A percentile compares a stretch with the other conserved stretches of the same genome.
These are phyloP conservation scores for Ginglymostoma cirratum DNA, from an alignment of 2,113 vertebrate species.

Conservation along the genomic window DNA sequence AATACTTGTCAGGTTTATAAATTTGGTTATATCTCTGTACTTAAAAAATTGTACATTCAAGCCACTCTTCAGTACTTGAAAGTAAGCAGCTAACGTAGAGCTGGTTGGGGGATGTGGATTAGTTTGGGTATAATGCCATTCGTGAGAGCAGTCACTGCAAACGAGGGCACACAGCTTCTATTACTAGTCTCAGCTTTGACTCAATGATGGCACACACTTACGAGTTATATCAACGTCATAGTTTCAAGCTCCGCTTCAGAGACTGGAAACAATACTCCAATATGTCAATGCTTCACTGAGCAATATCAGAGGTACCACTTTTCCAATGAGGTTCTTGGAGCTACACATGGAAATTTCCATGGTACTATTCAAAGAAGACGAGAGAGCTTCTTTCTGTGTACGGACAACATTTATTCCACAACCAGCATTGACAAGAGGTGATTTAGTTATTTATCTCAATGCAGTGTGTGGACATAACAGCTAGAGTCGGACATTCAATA, in stretches of 20 bases:
- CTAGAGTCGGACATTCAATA: neutral
- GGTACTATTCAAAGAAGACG: neutral
- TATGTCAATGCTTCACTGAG: neutral
- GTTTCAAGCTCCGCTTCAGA: neutral
- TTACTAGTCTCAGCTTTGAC: neutral
- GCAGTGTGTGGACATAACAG: no score
- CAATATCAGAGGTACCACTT: neutral
- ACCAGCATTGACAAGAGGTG: neutral
- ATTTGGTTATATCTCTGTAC: neutral
- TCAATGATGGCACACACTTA: neutral
- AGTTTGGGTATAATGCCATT: neutral
- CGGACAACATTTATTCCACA: neutral
- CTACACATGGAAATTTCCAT: neutral
- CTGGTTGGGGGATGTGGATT: neutral
- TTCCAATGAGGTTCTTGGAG: neutral
- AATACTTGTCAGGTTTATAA: neutral
- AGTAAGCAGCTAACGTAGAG: neutral
- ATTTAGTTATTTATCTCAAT: neutral
- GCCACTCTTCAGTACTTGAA: neutral
- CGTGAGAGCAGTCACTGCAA: neutral
- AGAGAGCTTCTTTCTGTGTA: neutral
- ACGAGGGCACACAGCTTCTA: neutral
- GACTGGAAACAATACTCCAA: neutral
- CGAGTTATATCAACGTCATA: neutral
- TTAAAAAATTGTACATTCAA: neutral